Conservation (phyloP, 1,140 invertebrate species). For the Drosophila mojavensis region DNA sequence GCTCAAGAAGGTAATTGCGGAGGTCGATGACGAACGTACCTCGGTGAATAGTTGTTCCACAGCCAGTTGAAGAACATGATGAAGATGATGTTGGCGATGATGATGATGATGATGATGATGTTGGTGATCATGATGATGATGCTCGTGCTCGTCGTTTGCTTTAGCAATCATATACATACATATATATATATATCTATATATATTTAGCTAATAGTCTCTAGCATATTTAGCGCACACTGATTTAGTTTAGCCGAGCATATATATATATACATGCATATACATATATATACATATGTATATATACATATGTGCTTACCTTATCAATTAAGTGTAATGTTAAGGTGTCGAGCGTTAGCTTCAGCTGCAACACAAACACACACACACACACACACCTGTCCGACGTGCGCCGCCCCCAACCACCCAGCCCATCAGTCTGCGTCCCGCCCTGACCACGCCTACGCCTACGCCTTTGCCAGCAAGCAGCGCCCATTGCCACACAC, state of each 20-base stretch:
- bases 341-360: slow-evolving; percentile 24
- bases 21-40: slow-evolving; percentile 66
- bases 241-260: slow-evolving; percentile 6
- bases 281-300: slow-evolving; percentile 28
- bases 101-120: slow-evolving; percentile 31
- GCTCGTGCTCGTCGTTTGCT: slow-evolving; percentile 30
- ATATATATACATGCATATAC: neutral
- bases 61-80: slow-evolving; percentile 61
- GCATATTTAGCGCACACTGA: slow-evolving; percentile 10
- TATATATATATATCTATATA: too few species aligned
- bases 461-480: too few species aligned
- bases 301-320: slow-evolving; percentile 22
- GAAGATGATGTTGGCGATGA: slow-evolving; percentile 23
- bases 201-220: slow-evolving; percentile 5
- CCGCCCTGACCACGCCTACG: too few species aligned
- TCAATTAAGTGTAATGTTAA: slow-evolving; percentile 21
- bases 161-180: slow-evolving; percentile 3
- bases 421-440: neutral
- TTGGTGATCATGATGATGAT: slow-evolving; percentile 25
- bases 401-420: neutral
- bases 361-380: too few species aligned
- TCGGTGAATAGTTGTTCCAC: slow-evolving; percentile 76
- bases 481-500: neutral
- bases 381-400: slow-evolving; percentile 20
- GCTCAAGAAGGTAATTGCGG: slow-evolving; percentile 91